These are phyloP conservation scores for Drosophila albomicans DNA, from an alignment of 1,140 invertebrate genomes.

Conservation along the genomic window DNA sequence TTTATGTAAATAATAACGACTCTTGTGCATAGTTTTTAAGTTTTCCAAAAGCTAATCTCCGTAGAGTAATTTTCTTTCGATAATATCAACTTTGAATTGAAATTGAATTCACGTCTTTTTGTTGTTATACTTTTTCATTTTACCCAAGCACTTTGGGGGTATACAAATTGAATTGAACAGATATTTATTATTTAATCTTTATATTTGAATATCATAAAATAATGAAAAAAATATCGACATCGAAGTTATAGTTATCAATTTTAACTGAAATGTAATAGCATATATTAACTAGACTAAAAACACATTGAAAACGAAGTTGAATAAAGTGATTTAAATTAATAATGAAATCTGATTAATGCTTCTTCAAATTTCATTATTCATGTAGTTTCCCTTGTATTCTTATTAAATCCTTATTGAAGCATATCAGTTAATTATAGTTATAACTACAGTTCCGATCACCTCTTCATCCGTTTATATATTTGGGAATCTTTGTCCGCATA, in stretches of 20 bases:
- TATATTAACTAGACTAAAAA: neutral
- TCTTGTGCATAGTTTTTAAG: neutral
- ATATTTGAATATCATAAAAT: neutral
- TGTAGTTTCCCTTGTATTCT: no score
- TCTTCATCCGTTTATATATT: no score
- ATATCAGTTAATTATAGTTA: no score
- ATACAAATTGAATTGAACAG: neutral
- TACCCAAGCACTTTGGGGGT: neutral
- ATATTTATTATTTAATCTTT: neutral
- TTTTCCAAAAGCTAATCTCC: neutral
- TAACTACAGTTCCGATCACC: no score
- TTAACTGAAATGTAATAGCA: neutral
- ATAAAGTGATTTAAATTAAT: conserved; percentile 16
- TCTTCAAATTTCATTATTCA: no score
- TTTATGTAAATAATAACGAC: neutral
- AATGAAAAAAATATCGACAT: neutral
- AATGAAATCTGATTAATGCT: neutral
- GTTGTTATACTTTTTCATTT: neutral
- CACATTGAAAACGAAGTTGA: conserved; percentile 14
- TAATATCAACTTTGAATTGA: no score
- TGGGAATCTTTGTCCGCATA: no score
- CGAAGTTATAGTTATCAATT: neutral
- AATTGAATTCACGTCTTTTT: neutral
- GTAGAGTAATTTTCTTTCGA: no score
- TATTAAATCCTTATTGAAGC: no score